phyloP scores from a whole-genome alignment of 2,113 vertebrate species.

The Crotalus viridis region DNA sequence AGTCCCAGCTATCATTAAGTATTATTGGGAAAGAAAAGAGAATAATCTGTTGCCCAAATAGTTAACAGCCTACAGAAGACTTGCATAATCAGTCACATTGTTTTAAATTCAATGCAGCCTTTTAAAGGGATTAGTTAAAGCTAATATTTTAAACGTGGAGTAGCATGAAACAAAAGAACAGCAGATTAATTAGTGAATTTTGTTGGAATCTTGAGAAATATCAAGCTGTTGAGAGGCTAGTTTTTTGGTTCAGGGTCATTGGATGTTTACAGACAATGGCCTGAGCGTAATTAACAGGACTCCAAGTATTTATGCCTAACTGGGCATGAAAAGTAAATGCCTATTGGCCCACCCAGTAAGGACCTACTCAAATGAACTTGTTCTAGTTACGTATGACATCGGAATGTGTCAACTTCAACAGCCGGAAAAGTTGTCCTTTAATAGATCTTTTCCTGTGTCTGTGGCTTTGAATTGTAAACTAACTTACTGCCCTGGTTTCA shows the following conservation, averaged over 20 bases:
- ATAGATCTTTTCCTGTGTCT: background rate
- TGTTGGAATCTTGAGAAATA: slow-evolving; percentile 46
- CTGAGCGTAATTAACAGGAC: slow-evolving; percentile 55
- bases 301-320: slow-evolving; percentile 59
- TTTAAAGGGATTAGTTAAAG: slow-evolving; percentile 68
- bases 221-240: slow-evolving; percentile 41
- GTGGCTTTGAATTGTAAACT: background rate
- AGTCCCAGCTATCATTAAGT: background rate
- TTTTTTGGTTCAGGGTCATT: slow-evolving; percentile 47
- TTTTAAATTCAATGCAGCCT: slow-evolving; percentile 62
- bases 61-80: slow-evolving; percentile 45
- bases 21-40: background rate
- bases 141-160: slow-evolving; percentile 59
- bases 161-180: slow-evolving; percentile 55
- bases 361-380: background rate
- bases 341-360: slow-evolving; percentile 39
- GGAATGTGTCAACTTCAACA: background rate
- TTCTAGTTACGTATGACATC: background rate
- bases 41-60: slow-evolving; percentile 48
- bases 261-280: slow-evolving; percentile 56
- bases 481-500: background rate
- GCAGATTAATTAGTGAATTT: slow-evolving; percentile 63
- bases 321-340: slow-evolving; percentile 62
- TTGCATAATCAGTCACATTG: slow-evolving; percentile 58
- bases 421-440: background rate